These are phyloP conservation scores for Malacosoma neustria DNA, from an alignment of 2,888 invertebrate species.

Conservation along the genomic window DNA sequence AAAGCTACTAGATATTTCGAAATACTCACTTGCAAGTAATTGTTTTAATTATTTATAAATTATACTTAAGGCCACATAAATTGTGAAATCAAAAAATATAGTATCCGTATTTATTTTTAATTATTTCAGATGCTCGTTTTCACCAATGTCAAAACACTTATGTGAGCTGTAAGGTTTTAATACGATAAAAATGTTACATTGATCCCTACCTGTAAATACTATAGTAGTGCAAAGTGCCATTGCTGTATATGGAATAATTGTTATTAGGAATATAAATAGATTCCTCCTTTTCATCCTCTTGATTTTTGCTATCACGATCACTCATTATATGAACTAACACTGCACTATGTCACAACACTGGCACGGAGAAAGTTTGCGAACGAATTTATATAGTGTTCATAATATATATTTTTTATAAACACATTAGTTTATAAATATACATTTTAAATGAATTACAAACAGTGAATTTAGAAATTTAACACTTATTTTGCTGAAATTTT, in stretches of 20 bases:
- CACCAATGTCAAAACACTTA: too few species aligned
- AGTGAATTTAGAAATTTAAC: too few species aligned
- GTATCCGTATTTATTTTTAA: too few species aligned
- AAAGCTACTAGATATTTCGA: not conserved
- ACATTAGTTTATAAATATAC: too few species aligned
- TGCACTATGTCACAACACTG: constrained; percentile 15
- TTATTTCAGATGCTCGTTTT: too few species aligned
- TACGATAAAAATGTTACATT: too few species aligned
- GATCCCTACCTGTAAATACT: constrained; percentile 69
- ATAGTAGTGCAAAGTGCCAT: constrained; percentile 75
- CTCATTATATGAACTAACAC: constrained; percentile 42
- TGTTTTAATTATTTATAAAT: not conserved
- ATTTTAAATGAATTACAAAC: too few species aligned
- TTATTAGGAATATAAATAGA: constrained; percentile 52
- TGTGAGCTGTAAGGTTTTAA: too few species aligned
- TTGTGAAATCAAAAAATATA: not conserved
- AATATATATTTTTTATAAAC: not conserved
- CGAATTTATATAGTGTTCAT: too few species aligned
- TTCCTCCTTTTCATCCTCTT: constrained; percentile 46
- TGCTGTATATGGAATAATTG: constrained; percentile 69
- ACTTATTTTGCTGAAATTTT: too few species aligned
- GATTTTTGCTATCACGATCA: constrained; percentile 49
- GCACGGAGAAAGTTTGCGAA: constrained; percentile 12
- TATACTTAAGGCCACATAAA: not conserved
- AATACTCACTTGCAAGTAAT: not conserved